Conservation (phyloP, 2,888 invertebrate genomes). For the Tetanocera ferruginea region DNA sequence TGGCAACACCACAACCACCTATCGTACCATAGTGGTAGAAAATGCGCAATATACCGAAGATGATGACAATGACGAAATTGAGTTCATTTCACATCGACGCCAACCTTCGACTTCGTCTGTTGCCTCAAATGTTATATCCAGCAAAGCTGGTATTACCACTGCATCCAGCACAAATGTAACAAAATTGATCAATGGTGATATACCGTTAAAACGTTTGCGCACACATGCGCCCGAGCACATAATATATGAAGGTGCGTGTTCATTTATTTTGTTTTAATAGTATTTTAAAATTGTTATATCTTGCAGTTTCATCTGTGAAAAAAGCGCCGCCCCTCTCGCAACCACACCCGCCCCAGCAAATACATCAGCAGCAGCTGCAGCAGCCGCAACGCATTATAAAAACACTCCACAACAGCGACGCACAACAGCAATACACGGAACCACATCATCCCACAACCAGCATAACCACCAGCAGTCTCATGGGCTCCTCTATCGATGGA, state of each 20-base stretch:
- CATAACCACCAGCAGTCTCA: constrained; percentile 34
- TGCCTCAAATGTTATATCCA: constrained; percentile 45
- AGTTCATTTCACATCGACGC: constrained; percentile 59
- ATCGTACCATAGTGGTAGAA: constrained; percentile 66
- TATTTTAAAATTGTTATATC: neutral
- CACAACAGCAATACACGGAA: constrained; percentile 36
- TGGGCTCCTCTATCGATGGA: constrained; percentile 52
- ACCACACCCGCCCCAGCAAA: constrained; percentile 32
- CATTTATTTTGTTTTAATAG: neutral
- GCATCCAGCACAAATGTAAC: constrained; percentile 49
- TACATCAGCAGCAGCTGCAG: constrained; percentile 33
- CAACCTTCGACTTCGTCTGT: constrained; percentile 39
- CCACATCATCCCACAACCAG: constrained; percentile 35
- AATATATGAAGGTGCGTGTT: constrained; percentile 60
- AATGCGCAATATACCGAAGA: constrained; percentile 55
- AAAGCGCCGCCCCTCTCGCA: constrained; percentile 50
- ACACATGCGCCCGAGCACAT: constrained; percentile 60
- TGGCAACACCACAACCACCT: constrained; percentile 51
- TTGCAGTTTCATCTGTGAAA: constrained; percentile 56
- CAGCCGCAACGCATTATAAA: constrained; percentile 39
- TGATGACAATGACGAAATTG: constrained; percentile 57
- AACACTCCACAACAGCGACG: constrained; percentile 40
- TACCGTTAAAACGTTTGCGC: constrained; percentile 62
- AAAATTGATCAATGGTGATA: constrained; percentile 63
- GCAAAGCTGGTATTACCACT: neutral